Evolutionary conservation across 2,888 invertebrate genomes (phyloP), one percentile per base, ranked within the genome.

Genomic region (Apotomis betuletana): DNA sequence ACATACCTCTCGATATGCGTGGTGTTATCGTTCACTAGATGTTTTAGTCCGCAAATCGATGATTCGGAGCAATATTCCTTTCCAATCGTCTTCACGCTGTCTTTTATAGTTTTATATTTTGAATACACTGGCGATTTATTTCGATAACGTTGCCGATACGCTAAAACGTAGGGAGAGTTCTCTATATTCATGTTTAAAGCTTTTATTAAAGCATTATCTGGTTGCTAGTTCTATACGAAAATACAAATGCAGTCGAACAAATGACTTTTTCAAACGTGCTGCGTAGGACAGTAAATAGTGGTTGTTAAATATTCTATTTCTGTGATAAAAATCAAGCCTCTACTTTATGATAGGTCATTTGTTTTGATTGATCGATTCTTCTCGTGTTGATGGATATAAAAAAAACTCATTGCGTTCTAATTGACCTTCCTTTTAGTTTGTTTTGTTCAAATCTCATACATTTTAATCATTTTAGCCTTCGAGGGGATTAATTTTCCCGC

Each of bases 51-150:
- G 74, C 90, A 87, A 54, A 94, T 92, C 1, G 93, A 93, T 8
- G 93, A 92, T 76, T 93, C 92, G 12, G 85, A 79, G 69, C 93
- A 93, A 80, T 93, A 93, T 74, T 92, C 87, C 77, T 82, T 91
- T 74, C 85, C 84, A 41, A 93, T 81, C 1, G 80, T 78, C 76
- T 85, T 90, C 8, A 91, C 10, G 74, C 91, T 90, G 46, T 85
- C 82, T 75, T 85, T 87, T 36, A 75, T 12, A 6, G 74, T 61
- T 49, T 83, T 77, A 6, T 81, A 61, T 69, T 84, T 85, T 0
- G 76, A 80, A 0, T 76, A 77, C 67, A 77, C 79, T 10, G 70
- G 72, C 54, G 77, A 58, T 74, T 79, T 83, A 73, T 78, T 80
- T 65, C 78, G 76, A 52, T 79, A 67, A 10, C 80, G 80, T 44